These are phyloP conservation scores for Acanthisitta chloris DNA, from an alignment of 2,113 vertebrate genomes.

Conservation along the genomic window DNA sequence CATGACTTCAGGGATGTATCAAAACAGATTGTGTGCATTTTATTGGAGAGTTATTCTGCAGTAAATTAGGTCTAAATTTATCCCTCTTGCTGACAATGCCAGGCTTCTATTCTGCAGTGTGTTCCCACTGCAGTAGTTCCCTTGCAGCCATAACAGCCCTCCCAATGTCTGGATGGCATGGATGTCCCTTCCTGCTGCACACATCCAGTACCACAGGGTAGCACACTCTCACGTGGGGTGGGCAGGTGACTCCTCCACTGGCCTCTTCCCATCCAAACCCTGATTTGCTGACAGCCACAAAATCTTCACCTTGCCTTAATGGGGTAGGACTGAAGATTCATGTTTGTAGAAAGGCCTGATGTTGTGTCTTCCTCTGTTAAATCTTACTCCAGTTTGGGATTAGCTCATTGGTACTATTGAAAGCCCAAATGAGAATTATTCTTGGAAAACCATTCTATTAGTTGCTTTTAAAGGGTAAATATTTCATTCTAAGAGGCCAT, in stretches of 20 bases:
- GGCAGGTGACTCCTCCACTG: not conserved
- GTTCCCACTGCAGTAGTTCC: not conserved
- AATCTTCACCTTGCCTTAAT: not conserved
- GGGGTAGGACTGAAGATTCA: not conserved
- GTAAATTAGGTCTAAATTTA: slow-evolving; percentile 57
- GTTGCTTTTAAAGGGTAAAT: not conserved
- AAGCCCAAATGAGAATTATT: not conserved
- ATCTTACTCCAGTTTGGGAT: not conserved
- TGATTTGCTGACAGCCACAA: not conserved
- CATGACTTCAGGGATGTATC: slow-evolving; percentile 49
- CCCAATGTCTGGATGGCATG: not conserved
- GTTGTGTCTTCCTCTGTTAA: not conserved
- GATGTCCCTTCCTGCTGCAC: not conserved
- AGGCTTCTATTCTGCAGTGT: not conserved
- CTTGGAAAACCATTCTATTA: not conserved
- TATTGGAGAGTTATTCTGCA: slow-evolving; percentile 30
- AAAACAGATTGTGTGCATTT: slow-evolving; percentile 36
- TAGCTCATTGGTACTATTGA: not conserved
- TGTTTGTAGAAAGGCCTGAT: not conserved
- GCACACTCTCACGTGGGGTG: accelerated
- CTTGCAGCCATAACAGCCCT: not conserved
- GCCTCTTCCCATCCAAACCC: not conserved
- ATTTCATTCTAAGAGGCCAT: not conserved
- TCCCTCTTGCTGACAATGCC: slow-evolving; percentile 11
- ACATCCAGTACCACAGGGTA: not conserved